Conservation (phyloP, 2,113 vertebrate species). For the Dasyornis broadbenti region DNA sequence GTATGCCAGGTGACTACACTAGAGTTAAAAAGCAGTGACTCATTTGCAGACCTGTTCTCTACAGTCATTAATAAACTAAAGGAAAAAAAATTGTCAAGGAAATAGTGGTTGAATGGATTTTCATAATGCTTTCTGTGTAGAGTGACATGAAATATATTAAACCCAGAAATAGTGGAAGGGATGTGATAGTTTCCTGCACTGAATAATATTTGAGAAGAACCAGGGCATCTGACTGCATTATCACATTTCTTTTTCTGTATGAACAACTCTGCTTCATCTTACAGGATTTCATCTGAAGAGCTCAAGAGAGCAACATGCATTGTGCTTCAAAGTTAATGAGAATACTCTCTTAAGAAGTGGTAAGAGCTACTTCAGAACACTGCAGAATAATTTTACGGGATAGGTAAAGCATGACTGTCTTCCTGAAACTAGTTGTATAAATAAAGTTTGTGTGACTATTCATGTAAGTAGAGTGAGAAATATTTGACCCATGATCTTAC, state of each 20-base stretch:
- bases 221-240: neutral
- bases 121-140: conserved; percentile 14
- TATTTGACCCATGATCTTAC: conserved; percentile 47
- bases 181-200: conserved; percentile 22
- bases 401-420: neutral
- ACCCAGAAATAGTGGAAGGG: neutral
- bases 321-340: conserved; percentile 17
- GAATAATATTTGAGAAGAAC: conserved; percentile 35
- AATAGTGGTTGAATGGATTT: conserved; percentile 41
- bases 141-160: conserved; percentile 35
- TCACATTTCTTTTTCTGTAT: conserved; percentile 24
- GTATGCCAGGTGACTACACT: neutral
- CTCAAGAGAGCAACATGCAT: neutral
- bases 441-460: neutral
- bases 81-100: conserved; percentile 21
- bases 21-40: conserved; percentile 26
- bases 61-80: conserved; percentile 26
- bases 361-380: conserved; percentile 12
- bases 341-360: neutral
- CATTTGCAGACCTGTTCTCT: neutral
- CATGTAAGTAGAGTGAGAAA: conserved; percentile 11
- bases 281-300: conserved; percentile 11
- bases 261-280: neutral
- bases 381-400: conserved; percentile 28
- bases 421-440: neutral